These are phyloP conservation scores for Tachyglossus aculeatus DNA, from an alignment of 2,797 vertebrate species.

Conservation along the genomic window DNA sequence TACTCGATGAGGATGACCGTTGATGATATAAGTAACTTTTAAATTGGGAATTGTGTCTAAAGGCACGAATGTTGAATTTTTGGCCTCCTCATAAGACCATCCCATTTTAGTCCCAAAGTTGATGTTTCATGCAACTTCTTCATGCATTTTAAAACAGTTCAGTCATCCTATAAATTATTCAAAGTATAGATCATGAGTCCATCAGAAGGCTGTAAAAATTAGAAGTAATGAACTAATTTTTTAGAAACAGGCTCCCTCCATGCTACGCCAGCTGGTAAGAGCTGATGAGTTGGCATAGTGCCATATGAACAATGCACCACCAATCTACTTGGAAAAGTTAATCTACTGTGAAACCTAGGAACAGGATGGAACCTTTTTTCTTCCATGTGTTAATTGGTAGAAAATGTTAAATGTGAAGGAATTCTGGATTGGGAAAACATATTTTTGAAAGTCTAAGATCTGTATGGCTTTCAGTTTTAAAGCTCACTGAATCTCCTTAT, in stretches of 20 bases:
- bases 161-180: background rate
- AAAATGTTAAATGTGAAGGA: no score
- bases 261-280: background rate
- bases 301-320: background rate
- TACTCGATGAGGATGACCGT: no score
- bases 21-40: no score
- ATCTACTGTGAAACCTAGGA: background rate
- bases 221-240: constrained; percentile 7
- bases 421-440: no score
- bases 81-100: background rate
- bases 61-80: background rate
- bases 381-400: background rate
- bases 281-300: constrained; percentile 1
- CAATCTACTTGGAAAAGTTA: no score
- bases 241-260: background rate
- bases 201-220: background rate
- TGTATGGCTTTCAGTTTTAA: no score
- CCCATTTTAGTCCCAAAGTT: background rate
- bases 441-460: no score
- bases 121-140: background rate
- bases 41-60: no score
- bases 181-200: background rate
- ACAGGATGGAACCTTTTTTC: background rate
- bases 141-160: background rate
- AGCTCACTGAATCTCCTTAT: no score